Percentiles rank a stretch among this genome's conserved stretches.
Evolutionary conservation across 2,113 vertebrate species (phyloP).

Genomic region (Speoplatyrhinus poulsoni): DNA sequence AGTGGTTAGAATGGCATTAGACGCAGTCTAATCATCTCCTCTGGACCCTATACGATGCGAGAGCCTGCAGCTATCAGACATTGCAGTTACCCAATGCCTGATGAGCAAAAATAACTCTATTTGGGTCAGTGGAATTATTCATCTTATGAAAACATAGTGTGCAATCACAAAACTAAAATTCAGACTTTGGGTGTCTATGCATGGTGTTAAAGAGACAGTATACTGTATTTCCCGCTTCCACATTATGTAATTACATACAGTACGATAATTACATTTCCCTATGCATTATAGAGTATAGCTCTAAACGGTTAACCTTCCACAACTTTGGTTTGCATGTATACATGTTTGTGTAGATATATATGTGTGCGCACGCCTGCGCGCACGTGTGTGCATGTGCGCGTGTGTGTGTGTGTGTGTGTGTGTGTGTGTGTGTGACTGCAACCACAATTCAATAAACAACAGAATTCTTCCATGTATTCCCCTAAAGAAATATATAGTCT

Average conservation of each 20-base stretch:
- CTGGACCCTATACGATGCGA: background rate
- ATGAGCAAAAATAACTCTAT: conserved; percentile 14
- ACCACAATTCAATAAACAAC: background rate
- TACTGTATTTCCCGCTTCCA: too few relatives aligned
- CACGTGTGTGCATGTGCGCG: too few relatives aligned
- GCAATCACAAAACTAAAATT: background rate
- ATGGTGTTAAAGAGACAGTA: too few relatives aligned
- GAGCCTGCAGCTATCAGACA: background rate
- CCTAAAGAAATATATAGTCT: background rate
- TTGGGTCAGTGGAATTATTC: conserved; percentile 9
- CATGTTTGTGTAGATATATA: too few relatives aligned
- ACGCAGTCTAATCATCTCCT: conserved; percentile 3
- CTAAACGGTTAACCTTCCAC: too few relatives aligned
- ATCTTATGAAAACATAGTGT: background rate
- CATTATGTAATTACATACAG: too few relatives aligned
- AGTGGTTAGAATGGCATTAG: conserved; percentile 25
- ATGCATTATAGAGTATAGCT: too few relatives aligned
- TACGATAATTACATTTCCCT: too few relatives aligned
- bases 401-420: background rate
- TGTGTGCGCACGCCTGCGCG: too few relatives aligned
- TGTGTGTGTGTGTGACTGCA: conserved; percentile 32
- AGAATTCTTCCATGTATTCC: background rate
- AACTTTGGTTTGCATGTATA: too few relatives aligned
- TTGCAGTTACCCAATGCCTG: background rate
- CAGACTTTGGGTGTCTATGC: background rate